These are phyloP conservation scores for Ceratina australensis DNA, from an alignment of 1,140 invertebrate species.

Conservation along the genomic window DNA sequence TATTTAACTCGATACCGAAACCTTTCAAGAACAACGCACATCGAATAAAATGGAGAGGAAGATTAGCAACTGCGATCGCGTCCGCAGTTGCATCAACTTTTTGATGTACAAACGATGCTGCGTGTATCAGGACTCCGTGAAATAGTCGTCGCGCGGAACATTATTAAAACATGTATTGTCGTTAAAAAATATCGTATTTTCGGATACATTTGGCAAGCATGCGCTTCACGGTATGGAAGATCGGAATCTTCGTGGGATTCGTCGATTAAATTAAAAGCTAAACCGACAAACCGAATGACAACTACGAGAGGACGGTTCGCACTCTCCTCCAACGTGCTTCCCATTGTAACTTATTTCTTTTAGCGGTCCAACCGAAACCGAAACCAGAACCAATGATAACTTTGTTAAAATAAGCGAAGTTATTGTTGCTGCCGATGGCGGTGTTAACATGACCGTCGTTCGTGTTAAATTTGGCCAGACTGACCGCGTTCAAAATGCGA, in stretches of 20 bases:
- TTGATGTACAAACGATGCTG: constrained; percentile 28
- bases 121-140: constrained; percentile 40
- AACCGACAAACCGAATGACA: constrained; percentile 44
- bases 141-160: constrained; percentile 55
- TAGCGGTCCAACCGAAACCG: constrained; percentile 53
- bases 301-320: constrained; percentile 71
- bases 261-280: constrained; percentile 40
- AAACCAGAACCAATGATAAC: constrained; percentile 43
- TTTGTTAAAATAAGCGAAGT: constrained; percentile 25
- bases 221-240: constrained; percentile 60
- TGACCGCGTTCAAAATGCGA: constrained; percentile 62
- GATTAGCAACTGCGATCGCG: constrained; percentile 26
- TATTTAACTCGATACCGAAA: constrained; percentile 35
- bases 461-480: constrained; percentile 51
- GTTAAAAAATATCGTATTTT: constrained; percentile 71
- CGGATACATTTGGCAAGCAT: constrained; percentile 70
- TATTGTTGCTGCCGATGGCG: constrained; percentile 15
- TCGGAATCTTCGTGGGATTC: constrained; percentile 42
- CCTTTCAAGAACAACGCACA: constrained; percentile 7
- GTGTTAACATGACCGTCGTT: constrained; percentile 27
- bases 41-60: constrained; percentile 21
- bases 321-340: constrained; percentile 67
- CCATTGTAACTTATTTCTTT: constrained; percentile 63
- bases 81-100: constrained; percentile 25
- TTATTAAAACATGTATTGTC: constrained; percentile 67